Conservation (phyloP, 1,140 invertebrate genomes). For the Drosophila mauritiana region DNA sequence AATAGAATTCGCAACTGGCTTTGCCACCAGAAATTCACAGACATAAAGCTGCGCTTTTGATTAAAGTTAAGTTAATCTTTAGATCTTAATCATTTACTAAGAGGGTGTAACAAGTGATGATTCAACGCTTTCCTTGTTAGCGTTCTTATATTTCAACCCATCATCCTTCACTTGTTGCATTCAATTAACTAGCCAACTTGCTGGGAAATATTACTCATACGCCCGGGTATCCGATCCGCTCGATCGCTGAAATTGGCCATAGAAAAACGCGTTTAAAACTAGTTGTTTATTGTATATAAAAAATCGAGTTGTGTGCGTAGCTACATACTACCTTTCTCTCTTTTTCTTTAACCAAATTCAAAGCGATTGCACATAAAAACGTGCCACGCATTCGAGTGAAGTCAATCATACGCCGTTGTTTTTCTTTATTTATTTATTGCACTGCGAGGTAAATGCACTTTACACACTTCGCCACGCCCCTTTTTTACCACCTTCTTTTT, state of each 20-base stretch:
- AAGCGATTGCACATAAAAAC: constrained; percentile 69
- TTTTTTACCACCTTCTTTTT: not conserved
- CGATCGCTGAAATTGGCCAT: constrained; percentile 46
- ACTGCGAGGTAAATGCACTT: constrained; percentile 78
- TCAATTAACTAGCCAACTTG: constrained; percentile 44
- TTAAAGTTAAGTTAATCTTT: constrained; percentile 11
- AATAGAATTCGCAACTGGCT: constrained; percentile 21
- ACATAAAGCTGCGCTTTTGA: constrained; percentile 41
- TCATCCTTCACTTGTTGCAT: constrained; percentile 17
- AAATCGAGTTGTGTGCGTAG: constrained; percentile 34
- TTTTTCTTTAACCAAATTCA: constrained; percentile 16
- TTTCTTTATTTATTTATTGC: constrained; percentile 42
- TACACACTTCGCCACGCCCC: constrained; percentile 23
- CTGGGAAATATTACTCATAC: constrained; percentile 62
- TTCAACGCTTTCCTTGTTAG: constrained; percentile 20
- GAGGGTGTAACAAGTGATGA: constrained; percentile 5
- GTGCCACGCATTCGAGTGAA: constrained; percentile 68
- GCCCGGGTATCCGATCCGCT: constrained; percentile 23
- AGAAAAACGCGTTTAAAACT: constrained; percentile 57
- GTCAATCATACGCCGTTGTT: constrained; percentile 47
- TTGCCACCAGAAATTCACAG: not conserved
- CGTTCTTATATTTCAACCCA: constrained; percentile 22
- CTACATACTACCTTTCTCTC: constrained; percentile 5
- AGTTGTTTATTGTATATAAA: constrained; percentile 35
- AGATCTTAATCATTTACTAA: constrained; percentile 1